These are phyloP conservation scores for Butorides virescens DNA, from an alignment of 2,113 vertebrate genomes.

Conservation along the genomic window DNA sequence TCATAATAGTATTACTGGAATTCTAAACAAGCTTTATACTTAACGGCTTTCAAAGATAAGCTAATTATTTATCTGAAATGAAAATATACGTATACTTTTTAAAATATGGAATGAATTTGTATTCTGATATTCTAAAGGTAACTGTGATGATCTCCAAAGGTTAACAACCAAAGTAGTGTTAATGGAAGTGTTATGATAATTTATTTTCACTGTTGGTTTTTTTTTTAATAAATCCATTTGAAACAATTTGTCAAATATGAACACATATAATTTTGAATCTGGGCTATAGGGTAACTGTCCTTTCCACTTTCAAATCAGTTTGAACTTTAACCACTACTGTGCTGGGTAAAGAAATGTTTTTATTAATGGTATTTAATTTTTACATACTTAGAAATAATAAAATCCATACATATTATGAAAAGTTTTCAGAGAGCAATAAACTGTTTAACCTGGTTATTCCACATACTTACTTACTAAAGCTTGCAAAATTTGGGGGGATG, in stretches of 20 bases:
- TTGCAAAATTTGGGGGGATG: not conserved
- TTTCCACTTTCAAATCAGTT: not conserved
- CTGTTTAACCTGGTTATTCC: not conserved
- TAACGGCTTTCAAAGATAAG: not conserved
- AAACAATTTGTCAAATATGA: not conserved
- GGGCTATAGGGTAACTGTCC: not conserved
- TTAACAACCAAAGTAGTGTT: not conserved
- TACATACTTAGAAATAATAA: not conserved
- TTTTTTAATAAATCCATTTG: not conserved
- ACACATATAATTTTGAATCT: not conserved
- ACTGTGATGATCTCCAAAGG: rapidly evolving
- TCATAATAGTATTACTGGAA: not conserved
- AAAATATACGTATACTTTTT: not conserved
- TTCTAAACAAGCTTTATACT: not conserved
- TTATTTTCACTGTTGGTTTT: not conserved
- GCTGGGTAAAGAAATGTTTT: not conserved
- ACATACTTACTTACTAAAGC: not conserved
- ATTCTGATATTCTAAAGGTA: not conserved
- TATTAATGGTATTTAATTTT: not conserved
- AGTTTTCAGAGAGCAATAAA: not conserved
- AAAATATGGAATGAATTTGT: not conserved
- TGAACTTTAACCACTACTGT: not conserved
- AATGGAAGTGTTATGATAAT: not conserved
- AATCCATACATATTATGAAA: not conserved
- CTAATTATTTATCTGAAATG: not conserved